These are phyloP conservation scores for Unio pictorum DNA, from an alignment of 2,888 invertebrate genomes.

Conservation along the genomic window DNA sequence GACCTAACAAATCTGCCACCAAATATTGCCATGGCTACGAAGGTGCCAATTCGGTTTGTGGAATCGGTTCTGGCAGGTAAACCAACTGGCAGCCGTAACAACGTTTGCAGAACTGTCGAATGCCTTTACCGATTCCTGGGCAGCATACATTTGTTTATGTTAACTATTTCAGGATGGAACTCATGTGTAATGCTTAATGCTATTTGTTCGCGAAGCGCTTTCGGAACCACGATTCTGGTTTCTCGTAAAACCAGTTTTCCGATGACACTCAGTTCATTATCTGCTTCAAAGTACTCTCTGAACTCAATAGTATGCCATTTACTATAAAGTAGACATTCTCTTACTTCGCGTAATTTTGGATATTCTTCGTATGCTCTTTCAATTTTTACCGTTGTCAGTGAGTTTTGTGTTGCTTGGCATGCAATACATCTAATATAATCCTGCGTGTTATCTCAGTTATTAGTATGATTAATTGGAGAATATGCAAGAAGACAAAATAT, in stretches of 20 bases:
- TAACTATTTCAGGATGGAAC: constrained; percentile 23
- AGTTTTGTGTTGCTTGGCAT: not conserved
- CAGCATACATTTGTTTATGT: constrained; percentile 35
- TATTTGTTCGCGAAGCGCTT: constrained; percentile 1
- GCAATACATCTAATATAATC: constrained; percentile 1
- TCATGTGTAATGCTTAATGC: too few relatives aligned
- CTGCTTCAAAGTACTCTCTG: constrained; percentile 19
- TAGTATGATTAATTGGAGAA: not conserved
- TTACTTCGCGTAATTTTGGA: too few relatives aligned
- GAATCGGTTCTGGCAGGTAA: constrained; percentile 19
- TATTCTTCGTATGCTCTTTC: not conserved
- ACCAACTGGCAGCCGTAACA: constrained; percentile 36
- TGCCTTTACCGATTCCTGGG: constrained; percentile 39
- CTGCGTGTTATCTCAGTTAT: not conserved
- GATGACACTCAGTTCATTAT: constrained; percentile 26
- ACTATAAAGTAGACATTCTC: not conserved
- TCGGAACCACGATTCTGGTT: constrained; percentile 30
- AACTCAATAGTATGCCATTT: constrained; percentile 12
- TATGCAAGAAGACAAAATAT: constrained; percentile 15
- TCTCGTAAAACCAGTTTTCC: constrained; percentile 18
- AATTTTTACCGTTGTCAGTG: constrained; percentile 4
- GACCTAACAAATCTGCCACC: constrained; percentile 36
- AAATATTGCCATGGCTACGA: constrained; percentile 35
- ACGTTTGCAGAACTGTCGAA: constrained; percentile 20
- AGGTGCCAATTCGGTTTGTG: constrained; percentile 17